phyloP scores from a whole-genome alignment of 1,140 invertebrate species.

The Drosophila grimshawi region DNA sequence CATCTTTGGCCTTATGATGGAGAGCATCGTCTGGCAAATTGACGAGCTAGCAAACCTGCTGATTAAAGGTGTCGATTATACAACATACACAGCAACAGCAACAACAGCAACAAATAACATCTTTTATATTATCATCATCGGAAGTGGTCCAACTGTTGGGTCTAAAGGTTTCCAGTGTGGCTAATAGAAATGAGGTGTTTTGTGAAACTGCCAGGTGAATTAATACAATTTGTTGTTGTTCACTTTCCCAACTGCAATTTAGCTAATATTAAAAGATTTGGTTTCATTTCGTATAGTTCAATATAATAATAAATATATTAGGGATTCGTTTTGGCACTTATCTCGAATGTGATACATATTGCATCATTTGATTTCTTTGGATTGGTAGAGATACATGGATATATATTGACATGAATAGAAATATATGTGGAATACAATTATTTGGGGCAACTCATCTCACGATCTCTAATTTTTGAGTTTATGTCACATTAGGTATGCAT shows the following conservation, averaged over 20 bases:
- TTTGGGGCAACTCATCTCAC: no score
- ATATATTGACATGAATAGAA: no score
- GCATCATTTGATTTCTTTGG: no score
- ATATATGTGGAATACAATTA: no score
- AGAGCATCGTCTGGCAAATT: conserved; percentile 9
- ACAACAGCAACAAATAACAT: neutral
- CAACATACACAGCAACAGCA: conserved; percentile 32
- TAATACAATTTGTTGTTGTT: neutral
- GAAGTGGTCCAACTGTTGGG: neutral
- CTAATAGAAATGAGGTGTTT: conserved; percentile 21
- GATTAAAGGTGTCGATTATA: conserved; percentile 58
- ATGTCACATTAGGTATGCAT: no score
- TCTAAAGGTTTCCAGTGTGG: conserved; percentile 10
- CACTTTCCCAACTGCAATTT: neutral
- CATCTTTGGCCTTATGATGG: conserved; percentile 11
- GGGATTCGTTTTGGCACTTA: no score
- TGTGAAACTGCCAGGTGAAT: neutral
- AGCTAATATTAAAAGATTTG: neutral
- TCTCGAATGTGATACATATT: no score
- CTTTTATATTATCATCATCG: neutral
- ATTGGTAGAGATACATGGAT: no score
- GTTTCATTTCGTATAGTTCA: no score
- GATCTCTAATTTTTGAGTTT: no score
- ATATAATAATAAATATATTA: no score
- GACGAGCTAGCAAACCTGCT: conserved; percentile 13